Conservation (phyloP, 2,888 invertebrate genomes). For the Arge pagana region DNA sequence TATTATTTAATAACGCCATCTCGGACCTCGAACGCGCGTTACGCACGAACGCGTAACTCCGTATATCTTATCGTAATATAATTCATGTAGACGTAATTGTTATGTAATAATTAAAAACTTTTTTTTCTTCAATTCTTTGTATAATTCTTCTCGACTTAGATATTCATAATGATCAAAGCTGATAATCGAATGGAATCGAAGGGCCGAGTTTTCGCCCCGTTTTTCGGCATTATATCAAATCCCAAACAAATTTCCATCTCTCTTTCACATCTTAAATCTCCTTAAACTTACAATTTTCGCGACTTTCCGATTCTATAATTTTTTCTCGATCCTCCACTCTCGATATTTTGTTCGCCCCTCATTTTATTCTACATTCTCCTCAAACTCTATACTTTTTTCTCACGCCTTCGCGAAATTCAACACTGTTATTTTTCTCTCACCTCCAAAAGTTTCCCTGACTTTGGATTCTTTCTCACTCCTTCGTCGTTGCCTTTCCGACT, state of each 20-base stretch:
- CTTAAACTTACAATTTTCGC: too few relatives aligned
- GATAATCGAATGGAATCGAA: slow-evolving; percentile 24
- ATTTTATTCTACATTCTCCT: background rate
- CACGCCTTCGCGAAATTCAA: background rate
- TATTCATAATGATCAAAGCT: slow-evolving; percentile 39
- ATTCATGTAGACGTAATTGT: slow-evolving; percentile 17
- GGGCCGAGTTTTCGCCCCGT: too few relatives aligned
- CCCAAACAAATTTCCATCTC: too few relatives aligned
- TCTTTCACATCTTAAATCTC: too few relatives aligned
- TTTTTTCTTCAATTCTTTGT: slow-evolving; percentile 24
- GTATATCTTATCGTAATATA: slow-evolving; percentile 32
- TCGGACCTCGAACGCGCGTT: background rate
- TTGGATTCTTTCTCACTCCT: too few relatives aligned
- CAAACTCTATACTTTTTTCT: slow-evolving; percentile 11
- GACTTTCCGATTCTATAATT: too few relatives aligned
- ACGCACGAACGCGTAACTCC: slow-evolving; percentile 15
- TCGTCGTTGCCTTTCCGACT: too few relatives aligned
- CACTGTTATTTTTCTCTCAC: too few relatives aligned
- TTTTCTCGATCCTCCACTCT: slow-evolving; percentile 25
- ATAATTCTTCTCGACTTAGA: too few relatives aligned
- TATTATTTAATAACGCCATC: background rate
- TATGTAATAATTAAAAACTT: slow-evolving; percentile 22
- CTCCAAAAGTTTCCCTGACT: too few relatives aligned
- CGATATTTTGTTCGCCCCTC: slow-evolving; percentile 17
- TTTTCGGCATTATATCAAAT: too few relatives aligned